Evolutionary conservation across 2,797 vertebrate genomes (phyloP).

Genomic region (Sternotherus odoratus): DNA sequence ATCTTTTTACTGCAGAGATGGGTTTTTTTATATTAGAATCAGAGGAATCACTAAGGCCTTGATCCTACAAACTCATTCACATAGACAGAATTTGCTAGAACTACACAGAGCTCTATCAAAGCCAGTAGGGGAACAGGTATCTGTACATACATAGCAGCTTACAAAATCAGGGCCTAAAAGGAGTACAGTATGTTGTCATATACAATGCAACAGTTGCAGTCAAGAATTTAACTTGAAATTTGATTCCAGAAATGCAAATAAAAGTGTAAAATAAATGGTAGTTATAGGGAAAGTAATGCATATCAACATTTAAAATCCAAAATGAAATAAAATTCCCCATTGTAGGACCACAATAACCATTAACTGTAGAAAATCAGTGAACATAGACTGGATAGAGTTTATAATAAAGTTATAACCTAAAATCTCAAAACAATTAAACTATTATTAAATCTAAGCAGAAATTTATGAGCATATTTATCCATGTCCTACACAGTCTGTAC

Average conservation of each 20-base stretch:
- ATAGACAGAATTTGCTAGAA: background rate
- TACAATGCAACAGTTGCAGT: background rate
- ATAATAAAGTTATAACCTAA: background rate
- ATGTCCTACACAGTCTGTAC: background rate
- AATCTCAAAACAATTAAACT: background rate
- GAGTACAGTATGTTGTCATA: background rate
- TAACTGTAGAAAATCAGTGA: background rate
- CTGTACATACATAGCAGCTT: background rate
- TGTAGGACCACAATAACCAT: background rate
- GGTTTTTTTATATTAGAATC: conserved; percentile 20
- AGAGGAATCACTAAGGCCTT: background rate
- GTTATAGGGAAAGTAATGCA: background rate
- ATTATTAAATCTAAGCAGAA: background rate
- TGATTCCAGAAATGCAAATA: background rate
- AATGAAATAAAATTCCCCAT: background rate
- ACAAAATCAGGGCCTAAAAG: accelerated
- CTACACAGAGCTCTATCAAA: background rate
- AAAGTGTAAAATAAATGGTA: background rate
- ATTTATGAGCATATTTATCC: background rate
- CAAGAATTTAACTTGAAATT: background rate
- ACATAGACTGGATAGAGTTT: accelerated
- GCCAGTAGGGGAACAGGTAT: accelerated
- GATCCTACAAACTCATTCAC: background rate
- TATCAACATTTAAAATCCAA: no score
- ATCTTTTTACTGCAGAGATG: background rate